Percentiles rank a stretch among this genome's conserved stretches.
These are phyloP conservation scores for Eidolon dupreanum DNA, from an alignment of 2,797 vertebrate species.

Conservation along the genomic window DNA sequence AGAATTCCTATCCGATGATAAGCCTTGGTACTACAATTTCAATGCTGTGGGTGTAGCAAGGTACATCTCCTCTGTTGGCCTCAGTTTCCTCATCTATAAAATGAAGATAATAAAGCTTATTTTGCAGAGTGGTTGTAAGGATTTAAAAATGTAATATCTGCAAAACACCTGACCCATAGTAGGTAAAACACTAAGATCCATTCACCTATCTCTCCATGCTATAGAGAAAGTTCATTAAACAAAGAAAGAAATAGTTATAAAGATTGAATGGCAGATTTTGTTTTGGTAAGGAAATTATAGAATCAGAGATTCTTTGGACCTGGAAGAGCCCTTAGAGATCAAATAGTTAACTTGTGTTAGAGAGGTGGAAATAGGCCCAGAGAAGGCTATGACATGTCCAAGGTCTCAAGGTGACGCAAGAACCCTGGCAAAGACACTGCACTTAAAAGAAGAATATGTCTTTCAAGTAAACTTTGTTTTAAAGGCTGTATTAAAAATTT, in stretches of 20 bases:
- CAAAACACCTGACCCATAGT: neutral
- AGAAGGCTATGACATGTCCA: slow-evolving; percentile 38
- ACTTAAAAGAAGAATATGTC: slow-evolving; percentile 4
- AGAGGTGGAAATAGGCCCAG: slow-evolving; percentile 46
- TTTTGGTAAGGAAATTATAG: slow-evolving; percentile 3
- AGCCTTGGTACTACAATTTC: neutral
- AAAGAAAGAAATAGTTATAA: slow-evolving; percentile 10
- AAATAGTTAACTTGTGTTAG: slow-evolving; percentile 51
- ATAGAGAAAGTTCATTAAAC: neutral
- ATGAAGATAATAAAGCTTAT: slow-evolving; percentile 13
- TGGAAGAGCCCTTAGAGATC: slow-evolving; percentile 21
- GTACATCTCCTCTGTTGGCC: neutral
- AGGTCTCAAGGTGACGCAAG: slow-evolving; percentile 21
- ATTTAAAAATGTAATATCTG: slow-evolving; percentile 27
- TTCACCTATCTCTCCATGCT: neutral
- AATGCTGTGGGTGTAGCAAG: slow-evolving; percentile 26
- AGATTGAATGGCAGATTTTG: neutral
- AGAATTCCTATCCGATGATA: slow-evolving; percentile 57
- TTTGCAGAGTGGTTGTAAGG: slow-evolving; percentile 20
- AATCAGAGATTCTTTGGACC: neutral
- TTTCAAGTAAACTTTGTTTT: slow-evolving; percentile 47
- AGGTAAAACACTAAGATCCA: neutral
- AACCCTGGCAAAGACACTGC: neutral
- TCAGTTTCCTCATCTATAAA: slow-evolving; percentile 30
- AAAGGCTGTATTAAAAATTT: neutral